Percentiles rank a stretch among this genome's conserved stretches.
These are phyloP conservation scores for Clostera curtula DNA, from an alignment of 2,888 invertebrate genomes.

Conservation along the genomic window DNA sequence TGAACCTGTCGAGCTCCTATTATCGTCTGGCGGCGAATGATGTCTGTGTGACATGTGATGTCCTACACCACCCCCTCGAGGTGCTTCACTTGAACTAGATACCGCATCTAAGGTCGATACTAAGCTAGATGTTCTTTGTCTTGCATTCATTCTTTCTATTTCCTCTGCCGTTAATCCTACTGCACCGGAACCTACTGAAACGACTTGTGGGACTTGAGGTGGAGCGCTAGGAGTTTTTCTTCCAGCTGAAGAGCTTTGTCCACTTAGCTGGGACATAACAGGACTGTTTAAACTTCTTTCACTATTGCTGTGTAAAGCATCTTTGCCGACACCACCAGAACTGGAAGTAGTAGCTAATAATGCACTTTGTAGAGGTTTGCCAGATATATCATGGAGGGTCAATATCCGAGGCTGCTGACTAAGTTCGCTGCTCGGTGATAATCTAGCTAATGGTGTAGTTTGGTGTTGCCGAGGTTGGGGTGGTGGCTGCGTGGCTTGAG, in stretches of 20 bases:
- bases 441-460: slow-evolving; percentile 91
- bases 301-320: slow-evolving; percentile 92
- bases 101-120: slow-evolving; percentile 95
- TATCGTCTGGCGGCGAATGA: slow-evolving; percentile 83
- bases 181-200: slow-evolving; percentile 78
- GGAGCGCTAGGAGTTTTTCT: slow-evolving; percentile 82
- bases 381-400: slow-evolving; percentile 95
- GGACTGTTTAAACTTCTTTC: slow-evolving; percentile 94
- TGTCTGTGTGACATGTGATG: slow-evolving; percentile 82
- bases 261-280: slow-evolving; percentile 93
- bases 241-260: slow-evolving; percentile 87
- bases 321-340: slow-evolving; percentile 90
- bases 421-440: slow-evolving; percentile 94
- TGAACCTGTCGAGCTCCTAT: slow-evolving; percentile 84
- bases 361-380: slow-evolving; percentile 92
- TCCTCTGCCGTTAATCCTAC: slow-evolving; percentile 95
- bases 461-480: slow-evolving; percentile 84
- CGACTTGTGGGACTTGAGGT: slow-evolving; percentile 79
- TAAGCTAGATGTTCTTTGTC: slow-evolving; percentile 91
- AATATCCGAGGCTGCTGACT: slow-evolving; percentile 94
- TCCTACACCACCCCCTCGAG: slow-evolving; percentile 78
- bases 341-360: slow-evolving; percentile 91
- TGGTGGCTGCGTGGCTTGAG: slow-evolving; percentile 81
- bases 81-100: slow-evolving; percentile 91
- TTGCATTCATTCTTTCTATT: slow-evolving; percentile 90